phyloP scores from a whole-genome alignment of 2,888 invertebrate genomes.

The Caenorhabditis angaria region DNA sequence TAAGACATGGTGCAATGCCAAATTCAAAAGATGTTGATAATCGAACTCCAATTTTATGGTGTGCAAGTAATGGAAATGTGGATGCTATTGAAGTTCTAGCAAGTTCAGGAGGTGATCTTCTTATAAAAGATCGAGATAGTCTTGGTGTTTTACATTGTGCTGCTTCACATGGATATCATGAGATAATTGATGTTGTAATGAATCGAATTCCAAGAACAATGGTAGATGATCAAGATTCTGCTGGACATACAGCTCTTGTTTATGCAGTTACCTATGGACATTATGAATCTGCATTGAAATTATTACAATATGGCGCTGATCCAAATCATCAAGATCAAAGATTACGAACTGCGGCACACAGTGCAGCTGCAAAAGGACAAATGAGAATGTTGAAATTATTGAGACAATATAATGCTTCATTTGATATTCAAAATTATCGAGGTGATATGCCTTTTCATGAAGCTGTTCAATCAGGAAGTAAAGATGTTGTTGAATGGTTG shows the following conservation, averaged over 20 bases:
- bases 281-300: slow-evolving; percentile 87
- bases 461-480: slow-evolving; percentile 85
- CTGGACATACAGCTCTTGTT: slow-evolving; percentile 79
- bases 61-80: slow-evolving; percentile 92
- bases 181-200: slow-evolving; percentile 72
- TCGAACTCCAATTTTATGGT: slow-evolving; percentile 93
- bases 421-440: slow-evolving; percentile 90
- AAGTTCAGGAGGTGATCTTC: slow-evolving; percentile 85
- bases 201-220: slow-evolving; percentile 25
- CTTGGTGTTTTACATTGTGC: slow-evolving; percentile 95
- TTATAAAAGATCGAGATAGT: slow-evolving; percentile 88
- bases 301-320: slow-evolving; percentile 89
- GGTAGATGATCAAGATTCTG: slow-evolving; percentile 46
- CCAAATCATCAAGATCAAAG: slow-evolving; percentile 81
- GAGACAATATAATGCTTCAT: slow-evolving; percentile 83
- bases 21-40: slow-evolving; percentile 90
- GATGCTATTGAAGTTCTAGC: slow-evolving; percentile 89
- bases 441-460: slow-evolving; percentile 96
- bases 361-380: slow-evolving; percentile 78
- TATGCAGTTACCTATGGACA: slow-evolving; percentile 96
- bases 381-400: slow-evolving; percentile 85
- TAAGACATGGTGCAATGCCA: slow-evolving; percentile 79
- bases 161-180: slow-evolving; percentile 91
- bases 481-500: slow-evolving; percentile 88
- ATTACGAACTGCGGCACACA: slow-evolving; percentile 67